Base-by-base conservation (phyloP, 2,797 vertebrate genomes). In the Tenualosa thibaudeaui region DNA sequence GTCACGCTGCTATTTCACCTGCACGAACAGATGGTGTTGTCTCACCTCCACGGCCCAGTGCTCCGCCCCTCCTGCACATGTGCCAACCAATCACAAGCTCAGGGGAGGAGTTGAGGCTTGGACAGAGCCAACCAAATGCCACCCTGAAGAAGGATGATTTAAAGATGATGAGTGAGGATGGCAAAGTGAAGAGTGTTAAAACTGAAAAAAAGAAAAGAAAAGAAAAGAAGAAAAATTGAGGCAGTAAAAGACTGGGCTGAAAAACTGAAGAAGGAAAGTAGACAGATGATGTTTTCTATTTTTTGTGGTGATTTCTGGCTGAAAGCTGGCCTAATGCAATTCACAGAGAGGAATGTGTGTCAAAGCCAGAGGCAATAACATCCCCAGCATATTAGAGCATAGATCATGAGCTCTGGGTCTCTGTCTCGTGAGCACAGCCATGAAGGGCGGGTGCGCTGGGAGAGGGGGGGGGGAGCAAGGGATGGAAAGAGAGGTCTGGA, bases 401-500 rank as follows among this genome's bases (percentile, higher is more conserved):
- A 46, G 37, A 78, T 78, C 71, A 78, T 43, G 40, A 78, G 37
- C 15, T 46, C 71, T 40, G 26, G 40, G 15, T 19, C 40, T 19
- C 19, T 22, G 71, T 78, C 71, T 46, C 71, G 71, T 78, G 71
- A 78, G 37, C 37, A 22, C 37, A 22, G 37, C 17, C 71, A 43
- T 19, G 26, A 78, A 40, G 37, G 71, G 15, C 5, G 40, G 40
- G 71, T 6, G 40, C 5, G 15, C 37, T 19, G 37, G 58, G n/a
- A 43, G 37, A 43, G 13, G 65, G 6, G 26, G 19, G 37, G 19
- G 68, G 6, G 37, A 3, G 71, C 3, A 40, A 46, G 71, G 17
- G 13, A 46, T 78, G 71, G 71, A 78, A 78, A 78, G 17, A 78
- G 71, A 78, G 71, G 15, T 78, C 37, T 78, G 71, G 71, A 78